These are phyloP conservation scores for Cryptotis parvus DNA, from an alignment of 2,113 vertebrate species.

Conservation along the genomic window DNA sequence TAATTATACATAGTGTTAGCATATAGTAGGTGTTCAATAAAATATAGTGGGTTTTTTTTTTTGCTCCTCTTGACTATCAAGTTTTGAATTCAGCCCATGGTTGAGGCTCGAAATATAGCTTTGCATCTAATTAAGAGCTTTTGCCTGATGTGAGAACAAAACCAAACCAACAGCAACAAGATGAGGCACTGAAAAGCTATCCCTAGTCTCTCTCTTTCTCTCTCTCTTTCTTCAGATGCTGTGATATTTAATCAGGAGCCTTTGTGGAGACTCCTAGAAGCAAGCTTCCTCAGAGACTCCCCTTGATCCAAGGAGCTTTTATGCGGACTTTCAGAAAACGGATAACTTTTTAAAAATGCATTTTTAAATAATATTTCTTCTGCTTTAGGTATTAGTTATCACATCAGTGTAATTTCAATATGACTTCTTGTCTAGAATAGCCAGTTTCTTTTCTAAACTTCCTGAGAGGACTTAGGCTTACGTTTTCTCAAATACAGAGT, in stretches of 20 bases:
- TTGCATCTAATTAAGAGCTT: background rate
- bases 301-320: background rate
- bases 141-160: background rate
- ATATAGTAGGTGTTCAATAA: background rate
- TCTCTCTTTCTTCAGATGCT: slow-evolving; percentile 15
- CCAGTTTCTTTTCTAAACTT: background rate
- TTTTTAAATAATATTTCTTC: background rate
- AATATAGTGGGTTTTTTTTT: background rate
- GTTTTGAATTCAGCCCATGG: background rate
- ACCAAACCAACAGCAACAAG: background rate
- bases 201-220: background rate
- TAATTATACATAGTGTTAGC: background rate
- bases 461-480: background rate
- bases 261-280: background rate
- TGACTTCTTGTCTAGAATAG: background rate
- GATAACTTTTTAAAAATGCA: background rate
- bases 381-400: background rate
- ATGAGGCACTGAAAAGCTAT: background rate
- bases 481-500: background rate
- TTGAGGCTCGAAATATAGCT: background rate
- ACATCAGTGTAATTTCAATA: background rate
- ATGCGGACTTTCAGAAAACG: background rate
- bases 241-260: background rate
- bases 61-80: background rate
- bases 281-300: background rate